A percentile compares a stretch with the other conserved stretches of the same genome.
Evolutionary conservation across 2,113 vertebrate species (phyloP).

Genomic region (Fulica atra): DNA sequence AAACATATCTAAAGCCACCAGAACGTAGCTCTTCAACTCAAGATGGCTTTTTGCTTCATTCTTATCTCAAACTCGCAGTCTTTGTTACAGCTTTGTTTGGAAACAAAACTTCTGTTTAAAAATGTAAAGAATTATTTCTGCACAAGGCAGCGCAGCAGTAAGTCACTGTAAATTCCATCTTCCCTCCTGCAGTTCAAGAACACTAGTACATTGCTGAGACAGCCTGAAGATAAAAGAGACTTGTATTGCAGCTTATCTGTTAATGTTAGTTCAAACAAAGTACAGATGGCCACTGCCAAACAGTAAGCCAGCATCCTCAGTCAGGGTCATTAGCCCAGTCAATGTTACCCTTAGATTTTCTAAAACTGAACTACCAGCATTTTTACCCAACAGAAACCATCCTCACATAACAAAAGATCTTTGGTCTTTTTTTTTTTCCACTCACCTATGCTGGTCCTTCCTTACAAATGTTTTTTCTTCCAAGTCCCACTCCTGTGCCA

Average conservation of each 20-base stretch:
- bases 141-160: background rate
- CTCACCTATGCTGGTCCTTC: constrained; percentile 92
- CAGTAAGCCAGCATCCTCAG: background rate
- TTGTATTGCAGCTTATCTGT: background rate
- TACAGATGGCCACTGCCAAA: background rate
- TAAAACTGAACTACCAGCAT: background rate
- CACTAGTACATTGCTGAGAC: background rate
- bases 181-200: background rate
- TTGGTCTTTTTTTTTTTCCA: background rate
- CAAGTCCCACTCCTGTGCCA: constrained; percentile 94
- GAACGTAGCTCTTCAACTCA: background rate
- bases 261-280: background rate
- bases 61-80: background rate
- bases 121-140: background rate
- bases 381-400: background rate
- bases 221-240: background rate
- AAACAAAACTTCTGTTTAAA: background rate
- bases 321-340: background rate
- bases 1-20: background rate
- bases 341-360: background rate
- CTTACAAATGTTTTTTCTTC: constrained; percentile 87
- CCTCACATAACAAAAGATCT: fast-evolving
- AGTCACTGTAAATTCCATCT: background rate
- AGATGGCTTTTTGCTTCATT: background rate
- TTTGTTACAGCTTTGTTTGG: background rate